Conservation (phyloP, 2,888 invertebrate genomes). For the Diploptera punctata region DNA sequence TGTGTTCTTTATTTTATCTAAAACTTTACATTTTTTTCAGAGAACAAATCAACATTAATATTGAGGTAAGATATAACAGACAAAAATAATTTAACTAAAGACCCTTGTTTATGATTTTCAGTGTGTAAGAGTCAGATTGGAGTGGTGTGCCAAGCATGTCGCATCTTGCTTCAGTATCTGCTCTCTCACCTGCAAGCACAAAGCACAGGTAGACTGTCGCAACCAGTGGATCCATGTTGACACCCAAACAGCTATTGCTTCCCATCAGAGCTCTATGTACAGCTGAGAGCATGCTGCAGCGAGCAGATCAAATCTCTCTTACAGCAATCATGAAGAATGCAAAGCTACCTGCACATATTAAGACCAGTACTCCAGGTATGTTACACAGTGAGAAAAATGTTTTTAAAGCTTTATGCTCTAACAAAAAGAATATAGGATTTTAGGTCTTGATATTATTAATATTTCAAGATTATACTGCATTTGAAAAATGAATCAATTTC, state of each 20-base stretch:
- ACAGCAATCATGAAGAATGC: constrained; percentile 79
- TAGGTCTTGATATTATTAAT: no score
- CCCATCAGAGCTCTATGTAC: constrained; percentile 77
- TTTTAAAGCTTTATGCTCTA: no score
- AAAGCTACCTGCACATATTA: constrained; percentile 64
- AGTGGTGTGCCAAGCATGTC: constrained; percentile 71
- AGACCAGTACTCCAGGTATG: constrained; percentile 56
- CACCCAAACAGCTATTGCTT: constrained; percentile 66
- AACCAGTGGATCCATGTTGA: constrained; percentile 50
- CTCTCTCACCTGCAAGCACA: constrained; percentile 55
- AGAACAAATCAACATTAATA: no score
- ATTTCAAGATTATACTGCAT: no score
- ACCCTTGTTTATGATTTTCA: constrained; percentile 50
- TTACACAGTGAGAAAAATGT: not conserved
- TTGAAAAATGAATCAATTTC: no score
- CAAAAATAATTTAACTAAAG: no score
- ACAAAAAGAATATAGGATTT: no score
- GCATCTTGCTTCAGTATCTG: constrained; percentile 71
- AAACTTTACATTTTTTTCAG: no score
- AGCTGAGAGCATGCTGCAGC: constrained; percentile 71
- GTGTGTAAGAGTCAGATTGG: constrained; percentile 73
- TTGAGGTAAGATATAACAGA: no score
- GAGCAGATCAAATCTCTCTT: constrained; percentile 77
- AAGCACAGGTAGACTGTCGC: constrained; percentile 51
- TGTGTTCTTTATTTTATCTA: no score